Evolutionary conservation across 2,888 invertebrate species (phyloP), one percentile per base, ranked within the genome.

Genomic region (Diarsia brunnea): DNA sequence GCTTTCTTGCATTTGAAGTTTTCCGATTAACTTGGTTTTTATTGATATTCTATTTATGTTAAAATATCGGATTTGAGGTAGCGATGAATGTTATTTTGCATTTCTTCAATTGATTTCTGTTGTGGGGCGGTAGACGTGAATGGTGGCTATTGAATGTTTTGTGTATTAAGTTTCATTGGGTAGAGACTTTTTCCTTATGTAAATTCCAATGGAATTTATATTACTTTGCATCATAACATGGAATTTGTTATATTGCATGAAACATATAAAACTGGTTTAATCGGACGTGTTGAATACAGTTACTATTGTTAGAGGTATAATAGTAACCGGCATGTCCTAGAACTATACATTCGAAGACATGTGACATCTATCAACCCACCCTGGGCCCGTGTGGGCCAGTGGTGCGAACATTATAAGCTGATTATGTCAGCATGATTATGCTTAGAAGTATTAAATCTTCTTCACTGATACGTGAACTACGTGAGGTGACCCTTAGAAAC

Each of bases 1-100:
- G 93, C 88, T 91, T 93, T 91, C 90, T 93, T 93, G 92, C 91
- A 88, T 91, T 90, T 92, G 92, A 96, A 95, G 92, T 94, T 94
- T 96, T 95, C 94, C 92, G 92, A 95, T 95, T 95, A 95, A 92
- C 91, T 83, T 81, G 84, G 84, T 88, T 90, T 91, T 92, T 91
- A 91, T 89, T 87, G 87, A 83, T 87, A 81, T 86, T 87, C 76
- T 70, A 64, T 79, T 77, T 73, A 82, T 78, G 78, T 81, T 87
- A 69, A 79, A 88, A 88, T 84, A 77, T 72, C 58, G 61, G 87
- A 31, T 47, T 70, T 19, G 14, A 79, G 91, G 91, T 91, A 88
- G 84, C 90, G 89, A 90, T 91, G 90, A 92, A 90, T 86, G 79
- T 87, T 87, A 90, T 91, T 92, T 92, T 91, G 88, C 90, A 90